Conservation (phyloP, 2,113 vertebrate genomes). For the Pygoscelis antarcticus region DNA sequence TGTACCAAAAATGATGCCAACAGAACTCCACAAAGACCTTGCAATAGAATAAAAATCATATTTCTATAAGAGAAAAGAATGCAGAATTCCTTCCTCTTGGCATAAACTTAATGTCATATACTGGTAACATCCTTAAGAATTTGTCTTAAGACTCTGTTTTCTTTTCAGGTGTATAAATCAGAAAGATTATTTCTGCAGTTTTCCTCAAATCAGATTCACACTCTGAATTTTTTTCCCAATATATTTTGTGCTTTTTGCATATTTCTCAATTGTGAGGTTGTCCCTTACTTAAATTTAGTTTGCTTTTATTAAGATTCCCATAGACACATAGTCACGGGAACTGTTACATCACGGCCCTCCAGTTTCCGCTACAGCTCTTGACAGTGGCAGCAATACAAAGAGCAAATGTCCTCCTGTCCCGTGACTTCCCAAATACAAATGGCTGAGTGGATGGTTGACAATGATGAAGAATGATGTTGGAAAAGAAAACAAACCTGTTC, state of each 20-base stretch:
- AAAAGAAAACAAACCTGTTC: conserved; percentile 17
- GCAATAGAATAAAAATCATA: background rate
- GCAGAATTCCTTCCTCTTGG: background rate
- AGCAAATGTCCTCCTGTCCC: background rate
- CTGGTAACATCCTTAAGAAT: background rate
- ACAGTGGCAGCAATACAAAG: background rate
- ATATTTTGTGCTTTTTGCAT: background rate
- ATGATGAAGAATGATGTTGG: conserved; percentile 12
- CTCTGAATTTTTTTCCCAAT: background rate
- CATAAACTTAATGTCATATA: background rate
- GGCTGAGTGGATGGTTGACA: background rate
- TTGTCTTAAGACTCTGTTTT: background rate
- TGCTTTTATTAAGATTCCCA: background rate
- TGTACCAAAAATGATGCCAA: background rate
- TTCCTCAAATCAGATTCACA: background rate
- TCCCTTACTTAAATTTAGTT: background rate
- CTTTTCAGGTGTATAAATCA: background rate
- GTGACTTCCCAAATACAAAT: background rate
- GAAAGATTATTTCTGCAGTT: background rate
- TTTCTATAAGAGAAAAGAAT: background rate
- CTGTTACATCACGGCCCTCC: background rate
- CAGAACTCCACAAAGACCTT: background rate
- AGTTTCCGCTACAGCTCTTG: background rate
- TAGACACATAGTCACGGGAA: background rate
- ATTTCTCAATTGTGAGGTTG: background rate